A percentile compares a stretch with the other conserved stretches of the same genome.
Conservation (phyloP, 2,888 invertebrate genomes). For the Lepas anatifera region DNA sequence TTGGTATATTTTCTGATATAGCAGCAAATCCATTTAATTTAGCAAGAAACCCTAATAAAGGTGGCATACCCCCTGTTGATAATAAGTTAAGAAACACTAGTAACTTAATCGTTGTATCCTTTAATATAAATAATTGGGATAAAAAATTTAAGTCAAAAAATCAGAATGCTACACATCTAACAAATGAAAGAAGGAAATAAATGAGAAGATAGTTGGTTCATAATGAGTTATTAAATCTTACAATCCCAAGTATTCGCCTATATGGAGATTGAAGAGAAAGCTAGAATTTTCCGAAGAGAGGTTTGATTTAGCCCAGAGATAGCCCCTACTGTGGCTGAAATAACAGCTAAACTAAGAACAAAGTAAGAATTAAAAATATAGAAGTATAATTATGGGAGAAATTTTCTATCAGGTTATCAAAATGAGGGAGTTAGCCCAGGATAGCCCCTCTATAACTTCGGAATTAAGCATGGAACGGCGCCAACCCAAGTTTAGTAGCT, state of each 20-base stretch:
- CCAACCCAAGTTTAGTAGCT: slow-evolving; percentile 45
- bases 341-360: slow-evolving; percentile 38
- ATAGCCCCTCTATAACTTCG: slow-evolving; percentile 45
- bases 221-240: too few species aligned
- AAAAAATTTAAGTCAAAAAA: too few species aligned
- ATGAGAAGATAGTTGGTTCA: too few species aligned
- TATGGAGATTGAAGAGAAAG: slow-evolving; percentile 51
- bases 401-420: slow-evolving; percentile 53
- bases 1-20: too few species aligned
- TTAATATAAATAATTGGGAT: too few species aligned
- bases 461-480: slow-evolving; percentile 48
- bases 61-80: slow-evolving; percentile 43
- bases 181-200: too few species aligned
- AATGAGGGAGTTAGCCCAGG: slow-evolving; percentile 44
- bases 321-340: slow-evolving; percentile 40
- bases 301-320: slow-evolving; percentile 44
- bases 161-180: too few species aligned
- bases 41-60: slow-evolving; percentile 48
- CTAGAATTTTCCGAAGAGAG: slow-evolving; percentile 45
- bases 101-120: too few species aligned
- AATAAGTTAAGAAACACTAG: too few species aligned
- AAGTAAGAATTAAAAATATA: slow-evolving; percentile 37
- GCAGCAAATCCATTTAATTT: slow-evolving; percentile 44
- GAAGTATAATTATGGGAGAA: slow-evolving; percentile 45
- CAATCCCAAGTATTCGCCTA: slow-evolving; percentile 42